Evolutionary conservation across 2,888 invertebrate species (phyloP), one percentile per base, ranked within the genome.

Genomic region (Branchipolynoe longqiensis): DNA sequence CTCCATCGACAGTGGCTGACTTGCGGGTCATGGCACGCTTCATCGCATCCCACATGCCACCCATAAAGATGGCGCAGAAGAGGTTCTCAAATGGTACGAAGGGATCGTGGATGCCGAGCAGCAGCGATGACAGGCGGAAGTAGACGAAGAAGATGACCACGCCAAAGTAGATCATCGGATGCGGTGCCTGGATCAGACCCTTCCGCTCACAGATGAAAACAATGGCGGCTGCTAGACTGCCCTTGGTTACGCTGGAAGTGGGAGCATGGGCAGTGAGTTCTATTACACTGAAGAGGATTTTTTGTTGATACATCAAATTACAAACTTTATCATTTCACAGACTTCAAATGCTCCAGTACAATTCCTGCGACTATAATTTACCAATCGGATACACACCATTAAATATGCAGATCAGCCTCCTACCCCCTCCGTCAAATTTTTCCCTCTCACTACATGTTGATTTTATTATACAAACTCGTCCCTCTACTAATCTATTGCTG

Each of bases 31-130:
- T 95, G 87, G 98, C 96, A 94, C 97, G 97, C 88, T 97, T 97
- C 92, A 99, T 95, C 56, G 98, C 98, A 94, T 99, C 99, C 97
- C 98, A 99, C 93, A 99, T 97, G 84, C 99, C 99, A 59, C 99
- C 99, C 94, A 99, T 96, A 87, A 94, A 93, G 41, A 94, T 95
- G 33, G 99, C 98, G 94, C 98, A 99, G 95, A 97, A 97, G 85
- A 99, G 95, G 94, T 99, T 99, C 95, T 99, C 99, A 93, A 99
- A 98, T 22, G 99, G 99, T 91, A 98, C 96, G 94, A 99, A 99
- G 58, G 99, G 99, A 95, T 99, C 99, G 93, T 98, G 98, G 91
- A 99, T 99, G 90, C 98, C 98, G 91, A 99, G 95, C 86, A 99
- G 95, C 91, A 99, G 97, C 12, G 99, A 98, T 33, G 98, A 98